phyloP scores from a whole-genome alignment of 1,140 invertebrate species.

The Heterodera carotae region DNA sequence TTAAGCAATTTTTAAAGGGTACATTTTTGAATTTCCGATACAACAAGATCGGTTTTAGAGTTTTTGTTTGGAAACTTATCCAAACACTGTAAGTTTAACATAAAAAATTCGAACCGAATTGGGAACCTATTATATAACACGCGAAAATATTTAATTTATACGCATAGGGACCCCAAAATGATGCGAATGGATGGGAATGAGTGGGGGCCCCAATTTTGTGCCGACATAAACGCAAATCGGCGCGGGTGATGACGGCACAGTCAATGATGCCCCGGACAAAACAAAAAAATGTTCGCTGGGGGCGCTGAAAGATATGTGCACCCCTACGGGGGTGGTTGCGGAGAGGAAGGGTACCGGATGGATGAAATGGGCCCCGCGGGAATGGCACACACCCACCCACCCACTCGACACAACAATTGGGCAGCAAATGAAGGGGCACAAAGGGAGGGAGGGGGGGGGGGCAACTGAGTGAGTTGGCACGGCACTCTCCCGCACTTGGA shows the following conservation, averaged over 20 bases:
- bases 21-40: no score
- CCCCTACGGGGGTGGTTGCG: no score
- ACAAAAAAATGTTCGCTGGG: not conserved
- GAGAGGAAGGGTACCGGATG: not conserved
- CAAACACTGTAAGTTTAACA: no score
- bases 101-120: no score
- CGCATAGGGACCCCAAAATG: no score
- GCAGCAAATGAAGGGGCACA: slow-evolving; percentile 7
- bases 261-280: not conserved
- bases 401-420: not conserved
- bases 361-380: slow-evolving; percentile 10
- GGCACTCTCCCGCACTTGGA: not conserved
- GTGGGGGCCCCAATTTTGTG: no score
- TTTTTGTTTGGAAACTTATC: no score
- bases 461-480: not conserved
- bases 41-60: no score
- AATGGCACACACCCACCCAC: not conserved
- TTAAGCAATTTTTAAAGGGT: no score
- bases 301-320: not conserved
- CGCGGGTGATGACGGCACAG: not conserved
- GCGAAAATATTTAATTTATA: no score
- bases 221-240: no score
- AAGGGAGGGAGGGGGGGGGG: not conserved
- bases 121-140: no score
- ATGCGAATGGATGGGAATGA: not conserved